Evolutionary conservation across 1,140 invertebrate species (phyloP), one percentile per base, ranked within the genome.

Genomic region (Heliothis virescens): DNA sequence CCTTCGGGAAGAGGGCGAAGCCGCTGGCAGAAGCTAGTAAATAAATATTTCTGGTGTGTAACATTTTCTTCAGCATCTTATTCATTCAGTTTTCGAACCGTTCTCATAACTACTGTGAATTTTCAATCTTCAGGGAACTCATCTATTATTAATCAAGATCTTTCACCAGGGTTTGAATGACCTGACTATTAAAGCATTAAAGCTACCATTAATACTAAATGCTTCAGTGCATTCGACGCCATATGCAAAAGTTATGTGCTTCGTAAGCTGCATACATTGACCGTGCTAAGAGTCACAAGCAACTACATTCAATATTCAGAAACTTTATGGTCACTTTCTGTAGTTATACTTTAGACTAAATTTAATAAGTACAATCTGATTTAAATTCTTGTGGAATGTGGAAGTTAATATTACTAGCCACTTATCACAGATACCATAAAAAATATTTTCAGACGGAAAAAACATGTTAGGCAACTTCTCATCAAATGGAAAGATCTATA

Each of bases 121-220:
- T 10, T 57, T 18, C 16, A 16, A 52, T 52, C 34, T 34, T 7
- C 34, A 34, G 34, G 7, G 34, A 0, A 1, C 34, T 34, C 3
- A 34, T 34, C 34, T 34, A 34, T 34, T 1, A 34, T 3, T 34
- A 34, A 57, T 18, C 55, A 57, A 57, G 18, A 57, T 57, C 12
- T 26, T 59, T 29, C 57, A 18, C 53, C n/a, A 15, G n/a, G n/a
- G 21, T 59, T 13, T 59, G 57, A 4, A 2, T 26, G 13, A 13
- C 57, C 21, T 29, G 41, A 3, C 11, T n/a, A n/a, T n/a, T 3
- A 18, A 12, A 47, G 62, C 10, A n/a, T 47, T 65, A n/a, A 41
- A 65, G 13, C 62, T 48, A 10, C 41, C 16, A 65, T 65, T 65
- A 65, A 65, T 65, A 65, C 29, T 48, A 21, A 65, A 65, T 65